Base-by-base conservation (phyloP, 2,113 vertebrate species). In the Mobula hypostoma region DNA sequence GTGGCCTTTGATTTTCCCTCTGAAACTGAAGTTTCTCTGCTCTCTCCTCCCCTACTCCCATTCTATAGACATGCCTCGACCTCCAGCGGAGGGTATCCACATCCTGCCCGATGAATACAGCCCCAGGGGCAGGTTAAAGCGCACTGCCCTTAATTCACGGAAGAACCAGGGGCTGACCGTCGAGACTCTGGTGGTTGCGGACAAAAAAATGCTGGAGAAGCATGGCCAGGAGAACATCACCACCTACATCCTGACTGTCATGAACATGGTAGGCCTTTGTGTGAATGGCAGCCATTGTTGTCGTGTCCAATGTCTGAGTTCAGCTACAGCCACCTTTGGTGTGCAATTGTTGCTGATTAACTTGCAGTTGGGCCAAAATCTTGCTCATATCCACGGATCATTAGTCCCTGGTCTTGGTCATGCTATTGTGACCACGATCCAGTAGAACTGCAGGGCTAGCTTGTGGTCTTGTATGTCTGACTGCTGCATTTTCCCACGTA, bases 101-200 rank as follows among this genome's bases (percentile, higher is more conserved):
- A 94, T 97, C 94, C 96, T 96, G 95, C 95, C 97, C 0, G 98
- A 99, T 94, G 98, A 99, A 95, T 98, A 98, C 7, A 96, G 95
- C 36, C 94, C 94, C 82, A 95, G 96, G 14, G 95, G 96, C 5
- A 96, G 99, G 95, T 96, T 96, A 94, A 98, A 97, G 95, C 97
- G 99, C 80, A 99, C 99, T 0, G 96, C 97, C 94, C 96, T 97
- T 94, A 97, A 97, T 95, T 96, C 97, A 68, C 98, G 97, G 94
- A 97, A 97, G 79, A 97, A 97, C 48, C 97, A 97, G 21, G 97
- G 96, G 24, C 97, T 99, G 12, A 99, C 98, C 0, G 99, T 99
- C 95, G 99, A 99, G 96, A 99, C 99, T 0, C 97, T 99, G 32
- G 99, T 99, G 95, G 99, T 99, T 95, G 99, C 99, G 0, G 99